Base-by-base conservation (phyloP, 2,797 vertebrate species). In the Cyclopterus lumpus region DNA sequence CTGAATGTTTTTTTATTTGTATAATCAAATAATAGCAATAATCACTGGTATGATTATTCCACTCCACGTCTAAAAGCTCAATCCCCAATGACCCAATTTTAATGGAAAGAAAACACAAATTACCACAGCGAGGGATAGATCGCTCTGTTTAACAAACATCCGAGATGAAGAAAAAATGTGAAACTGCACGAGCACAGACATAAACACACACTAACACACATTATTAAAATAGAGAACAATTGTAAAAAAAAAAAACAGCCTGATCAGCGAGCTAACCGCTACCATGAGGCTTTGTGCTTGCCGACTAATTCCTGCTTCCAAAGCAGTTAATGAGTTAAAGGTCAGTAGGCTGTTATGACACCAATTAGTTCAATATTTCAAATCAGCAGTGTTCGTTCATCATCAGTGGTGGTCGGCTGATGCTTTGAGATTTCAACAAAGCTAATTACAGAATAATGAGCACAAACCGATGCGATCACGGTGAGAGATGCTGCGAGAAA, bases 301-400 rank as follows among this genome's bases (percentile, higher is more conserved):
- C 66, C 0, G 48, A 73, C 71, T 80, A 78, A 65, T 75, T 87
- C 84, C 79, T 80, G 83, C 82, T 79, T 85, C 83, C 85, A 62
- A 46, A 71, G 86, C 86, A 72, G 83, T 70, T 90, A 93, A 92
- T 81, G 89, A 89, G 89, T 89, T 26, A 84, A 90, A 93, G 92
- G 94, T 93, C 91, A 91, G 55, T 38, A 55, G 75, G 76, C 66
- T 89, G 73, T 81, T 83, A 80, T 91, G 89, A 92, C 92, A 91
- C 90, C 90, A 92, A 93, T 94, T 94, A 93, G 82, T 84, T 80
- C 67, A 86, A 81, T 82, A 82, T 81, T 88, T 82, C 79, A 90
- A 78, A 91, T 91, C 86, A 86, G 86, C 86, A 80, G 24, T 67
- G 77, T 36, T 36, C 61, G 78, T 86, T 88, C 86, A 77, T 85